Evolutionary conservation across 1,140 invertebrate genomes (phyloP), one percentile per base, ranked within the genome.

Genomic region (Babylonia areolata): DNA sequence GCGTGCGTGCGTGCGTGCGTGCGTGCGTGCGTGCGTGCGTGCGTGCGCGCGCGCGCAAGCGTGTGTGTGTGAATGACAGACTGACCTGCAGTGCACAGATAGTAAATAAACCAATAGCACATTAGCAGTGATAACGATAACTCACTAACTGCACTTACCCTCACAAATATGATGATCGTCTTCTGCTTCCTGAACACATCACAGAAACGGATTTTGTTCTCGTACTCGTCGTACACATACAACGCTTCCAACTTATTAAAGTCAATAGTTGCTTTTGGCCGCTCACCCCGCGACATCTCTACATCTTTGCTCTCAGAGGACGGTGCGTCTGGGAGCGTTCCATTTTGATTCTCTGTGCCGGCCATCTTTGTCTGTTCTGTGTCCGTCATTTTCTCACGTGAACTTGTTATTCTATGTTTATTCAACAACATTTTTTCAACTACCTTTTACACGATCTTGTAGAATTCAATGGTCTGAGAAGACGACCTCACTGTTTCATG

Each of bases 131-230:
- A 51, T 51, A 17, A 51, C 46, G 17, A 51, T 17, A 51, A 12
- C 46, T 9, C 9, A 51, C 46, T 51, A 9, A 51, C 46, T 64
- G 37, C 64, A 85, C 89, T 88, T 83, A 92, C 91, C 88, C 91
- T 84, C 78, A 84, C 84, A 64, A 92, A 91, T 0, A 91, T 85
- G 64, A 92, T 86, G 54, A 92, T 91, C 20, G 90, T 92, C 85
- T 92, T 92, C 77, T 91, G 90, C 28, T 91, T 86, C 69, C 88
- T 91, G 80, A 88, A 92, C n/a, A 91, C 85, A 81, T 91, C 91
- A 39, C 86, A 87, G 82, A 92, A 92, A 51, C 85, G 86, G 33
- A 91, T 90, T 85, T 89, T 88, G 82, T 91, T 92, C 12, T 89
- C 90, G 42, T 87, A 86, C 86, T 91, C 90, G 85, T 92, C 90